Percentiles rank a stretch among this genome's conserved stretches.
These are phyloP conservation scores for Dolichotis patagonum DNA, from an alignment of 2,113 vertebrate genomes.

Conservation along the genomic window DNA sequence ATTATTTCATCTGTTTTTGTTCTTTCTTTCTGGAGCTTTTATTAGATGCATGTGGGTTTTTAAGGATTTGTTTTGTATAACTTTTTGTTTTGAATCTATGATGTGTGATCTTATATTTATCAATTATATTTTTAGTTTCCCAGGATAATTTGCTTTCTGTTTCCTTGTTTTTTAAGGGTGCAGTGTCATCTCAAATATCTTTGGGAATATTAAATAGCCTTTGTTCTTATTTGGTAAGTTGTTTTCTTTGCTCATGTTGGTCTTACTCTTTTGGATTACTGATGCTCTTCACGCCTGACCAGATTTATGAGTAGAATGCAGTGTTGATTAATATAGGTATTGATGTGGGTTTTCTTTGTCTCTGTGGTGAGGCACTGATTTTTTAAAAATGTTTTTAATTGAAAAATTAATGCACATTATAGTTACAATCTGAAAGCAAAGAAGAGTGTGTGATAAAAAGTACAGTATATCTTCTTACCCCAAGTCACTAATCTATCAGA, in stretches of 20 bases:
- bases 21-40: neutral
- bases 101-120: neutral
- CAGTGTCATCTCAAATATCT: neutral
- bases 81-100: slow-evolving; percentile 8
- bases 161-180: neutral
- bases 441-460: neutral
- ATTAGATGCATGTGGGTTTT: neutral
- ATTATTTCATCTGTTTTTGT: neutral
- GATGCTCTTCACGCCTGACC: neutral
- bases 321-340: neutral
- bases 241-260: neutral
- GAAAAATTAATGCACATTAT: slow-evolving; percentile 14
- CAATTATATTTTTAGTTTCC: neutral
- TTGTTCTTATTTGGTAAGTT: neutral
- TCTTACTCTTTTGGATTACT: neutral
- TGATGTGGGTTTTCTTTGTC: neutral
- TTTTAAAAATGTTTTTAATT: neutral
- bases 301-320: neutral
- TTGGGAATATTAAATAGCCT: neutral
- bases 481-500: neutral
- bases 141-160: neutral
- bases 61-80: slow-evolving; percentile 15
- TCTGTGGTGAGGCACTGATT: neutral
- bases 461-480: neutral
- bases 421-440: neutral